Percentiles rank a stretch among this genome's conserved stretches.
These are phyloP conservation scores for Vandiemenella viatica DNA, from an alignment of 2,888 invertebrate species.

Conservation along the genomic window DNA sequence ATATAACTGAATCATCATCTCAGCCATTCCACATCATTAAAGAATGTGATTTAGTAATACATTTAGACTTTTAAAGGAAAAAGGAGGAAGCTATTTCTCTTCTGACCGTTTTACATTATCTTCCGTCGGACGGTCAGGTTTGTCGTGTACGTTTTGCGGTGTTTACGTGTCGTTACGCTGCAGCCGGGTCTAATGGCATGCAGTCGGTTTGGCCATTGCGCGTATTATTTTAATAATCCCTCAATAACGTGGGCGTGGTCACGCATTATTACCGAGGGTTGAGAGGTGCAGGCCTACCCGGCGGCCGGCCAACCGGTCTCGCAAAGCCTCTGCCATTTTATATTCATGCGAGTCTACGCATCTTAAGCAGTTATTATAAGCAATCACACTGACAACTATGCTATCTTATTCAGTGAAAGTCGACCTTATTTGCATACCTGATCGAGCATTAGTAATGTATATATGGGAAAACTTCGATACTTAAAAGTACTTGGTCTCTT, in stretches of 20 bases:
- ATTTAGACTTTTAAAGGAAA: neutral
- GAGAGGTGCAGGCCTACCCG: conserved; percentile 12
- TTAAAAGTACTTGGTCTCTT: no score
- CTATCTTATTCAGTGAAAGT: conserved; percentile 10
- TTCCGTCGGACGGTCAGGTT: neutral
- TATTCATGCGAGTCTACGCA: conserved; percentile 14
- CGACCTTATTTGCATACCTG: conserved; percentile 11
- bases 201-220: neutral
- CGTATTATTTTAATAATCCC: conserved; percentile 3
- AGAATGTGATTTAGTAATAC: neutral
- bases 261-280: conserved; percentile 1
- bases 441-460: conserved; percentile 4
- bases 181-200: no score
- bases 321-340: conserved; percentile 12
- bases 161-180: neutral
- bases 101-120: neutral
- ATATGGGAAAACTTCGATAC: neutral
- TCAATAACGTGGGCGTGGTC: neutral
- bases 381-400: conserved; percentile 9
- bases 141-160: neutral
- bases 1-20: no score
- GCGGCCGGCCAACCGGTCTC: neutral
- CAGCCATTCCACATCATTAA: neutral
- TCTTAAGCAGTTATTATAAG: conserved; percentile 14
- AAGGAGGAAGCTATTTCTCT: neutral